These are phyloP conservation scores for Malurus melanocephalus DNA, from an alignment of 2,113 vertebrate genomes.

Conservation along the genomic window DNA sequence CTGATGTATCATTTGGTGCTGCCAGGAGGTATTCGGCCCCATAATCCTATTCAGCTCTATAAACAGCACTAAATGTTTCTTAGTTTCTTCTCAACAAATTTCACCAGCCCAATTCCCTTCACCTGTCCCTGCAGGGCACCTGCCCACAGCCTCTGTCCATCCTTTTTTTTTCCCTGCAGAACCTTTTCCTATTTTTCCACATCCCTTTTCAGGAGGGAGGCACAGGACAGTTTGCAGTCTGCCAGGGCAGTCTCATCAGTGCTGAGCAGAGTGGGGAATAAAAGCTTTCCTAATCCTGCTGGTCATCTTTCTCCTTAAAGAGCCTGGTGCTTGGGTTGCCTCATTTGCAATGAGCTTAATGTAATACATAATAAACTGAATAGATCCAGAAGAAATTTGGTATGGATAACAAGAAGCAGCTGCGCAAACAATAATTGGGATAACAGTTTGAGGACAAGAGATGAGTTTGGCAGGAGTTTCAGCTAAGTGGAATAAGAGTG, in stretches of 20 bases:
- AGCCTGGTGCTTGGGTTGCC: neutral
- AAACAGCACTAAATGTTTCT: neutral
- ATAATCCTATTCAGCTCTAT: accelerated
- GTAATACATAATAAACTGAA: neutral
- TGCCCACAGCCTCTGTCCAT: neutral
- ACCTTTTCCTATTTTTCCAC: neutral
- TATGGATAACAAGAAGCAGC: neutral
- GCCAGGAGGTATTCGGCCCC: neutral
- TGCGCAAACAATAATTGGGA: neutral
- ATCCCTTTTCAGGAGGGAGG: neutral
- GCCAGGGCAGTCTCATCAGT: neutral
- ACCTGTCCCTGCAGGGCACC: neutral
- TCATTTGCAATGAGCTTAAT: neutral
- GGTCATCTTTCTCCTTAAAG: neutral
- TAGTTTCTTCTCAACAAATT: neutral
- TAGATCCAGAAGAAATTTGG: neutral
- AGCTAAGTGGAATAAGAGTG: neutral
- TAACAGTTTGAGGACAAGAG: neutral
- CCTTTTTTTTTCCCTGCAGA: neutral
- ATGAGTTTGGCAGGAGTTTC: neutral
- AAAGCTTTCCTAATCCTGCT: neutral
- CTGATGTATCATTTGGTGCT: neutral
- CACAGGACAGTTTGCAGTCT: neutral
- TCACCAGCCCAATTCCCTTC: neutral
- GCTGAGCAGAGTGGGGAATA: neutral